Evolutionary conservation across 2,888 invertebrate genomes (phyloP), one percentile per base, ranked within the genome.

Genomic region (Lampropteryx suffumata): DNA sequence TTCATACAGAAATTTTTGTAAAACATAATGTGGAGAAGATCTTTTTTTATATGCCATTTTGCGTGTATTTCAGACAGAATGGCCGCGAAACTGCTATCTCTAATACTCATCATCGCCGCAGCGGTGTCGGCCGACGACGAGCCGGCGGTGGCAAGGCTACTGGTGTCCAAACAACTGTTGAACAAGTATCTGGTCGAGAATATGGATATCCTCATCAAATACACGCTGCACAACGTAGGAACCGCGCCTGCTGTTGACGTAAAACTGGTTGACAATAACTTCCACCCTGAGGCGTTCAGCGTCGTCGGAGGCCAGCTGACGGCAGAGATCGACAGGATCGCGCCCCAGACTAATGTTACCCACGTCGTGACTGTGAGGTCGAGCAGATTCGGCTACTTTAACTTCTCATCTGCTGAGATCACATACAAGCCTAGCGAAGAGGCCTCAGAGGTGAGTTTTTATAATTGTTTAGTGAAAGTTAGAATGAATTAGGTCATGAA

Each of bases 141-240:
- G 67, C 94, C 95, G 33, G 91, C 94, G 36, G 92, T 93, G 44
- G 98, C 98, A 12, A 93, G 95, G 68, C 90, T 99, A 39, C 89
- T 99, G 56, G 94, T 98, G 14, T 96, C 97, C 7, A 99, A 99
- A 88, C 96, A 97, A 86, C 95, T 99, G 70, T 92, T 98, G 54
- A 99, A 99, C 80, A 97, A 96, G 87, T 99, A 98, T 78, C 91
- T 99, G 57, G 99, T 99, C 0, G 98, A 99, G 91, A 95, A 95
- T 73, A 97, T 97, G 94, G 99, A 99, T 81, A 94, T 99, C 67
- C 93, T 99, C 57, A 94, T 99, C 32, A 97, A 98, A 89, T 99
- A 99, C 81, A 96, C 96, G 9, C 91, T 99, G 50, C 98, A 94
- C 90, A 99, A 99, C 81, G 95, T 98, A 55, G 99, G 99, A 40